These are phyloP conservation scores for Lagopus leucura DNA, from an alignment of 2,113 vertebrate genomes.

Conservation along the genomic window DNA sequence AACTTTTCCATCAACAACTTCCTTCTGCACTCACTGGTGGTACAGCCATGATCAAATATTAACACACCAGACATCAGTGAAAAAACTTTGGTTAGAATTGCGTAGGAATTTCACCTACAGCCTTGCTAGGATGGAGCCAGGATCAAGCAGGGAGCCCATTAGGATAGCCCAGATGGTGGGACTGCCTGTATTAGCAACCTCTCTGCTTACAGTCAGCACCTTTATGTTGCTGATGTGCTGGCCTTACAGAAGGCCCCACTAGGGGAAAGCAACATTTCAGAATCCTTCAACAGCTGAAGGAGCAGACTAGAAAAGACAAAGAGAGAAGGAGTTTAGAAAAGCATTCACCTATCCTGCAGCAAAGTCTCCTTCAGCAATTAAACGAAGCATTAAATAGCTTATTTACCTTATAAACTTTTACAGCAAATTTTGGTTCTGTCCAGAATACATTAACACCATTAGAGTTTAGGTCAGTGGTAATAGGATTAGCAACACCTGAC, in stretches of 20 bases:
- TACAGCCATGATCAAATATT: not conserved
- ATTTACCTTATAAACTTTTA: not conserved
- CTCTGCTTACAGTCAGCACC: not conserved
- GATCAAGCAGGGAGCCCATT: not conserved
- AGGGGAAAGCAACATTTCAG: not conserved
- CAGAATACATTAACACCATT: slow-evolving; percentile 18
- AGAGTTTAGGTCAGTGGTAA: slow-evolving; percentile 29
- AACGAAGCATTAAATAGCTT: not conserved
- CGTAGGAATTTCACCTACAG: accelerated
- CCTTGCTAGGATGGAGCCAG: not conserved
- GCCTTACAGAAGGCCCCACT: not conserved
- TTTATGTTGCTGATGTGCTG: not conserved
- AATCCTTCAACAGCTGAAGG: not conserved
- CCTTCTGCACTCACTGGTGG: not conserved
- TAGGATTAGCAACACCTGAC: not conserved
- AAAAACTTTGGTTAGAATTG: not conserved
- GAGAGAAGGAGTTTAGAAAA: not conserved
- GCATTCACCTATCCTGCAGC: not conserved
- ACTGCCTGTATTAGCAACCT: not conserved
- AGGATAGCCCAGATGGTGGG: not conserved
- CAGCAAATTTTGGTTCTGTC: not conserved
- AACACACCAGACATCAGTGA: not conserved
- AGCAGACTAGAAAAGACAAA: not conserved
- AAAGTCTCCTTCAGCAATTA: not conserved
- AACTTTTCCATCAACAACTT: not conserved